Conservation (phyloP, 2,113 vertebrate species). For the Chlamydotis undulata region DNA sequence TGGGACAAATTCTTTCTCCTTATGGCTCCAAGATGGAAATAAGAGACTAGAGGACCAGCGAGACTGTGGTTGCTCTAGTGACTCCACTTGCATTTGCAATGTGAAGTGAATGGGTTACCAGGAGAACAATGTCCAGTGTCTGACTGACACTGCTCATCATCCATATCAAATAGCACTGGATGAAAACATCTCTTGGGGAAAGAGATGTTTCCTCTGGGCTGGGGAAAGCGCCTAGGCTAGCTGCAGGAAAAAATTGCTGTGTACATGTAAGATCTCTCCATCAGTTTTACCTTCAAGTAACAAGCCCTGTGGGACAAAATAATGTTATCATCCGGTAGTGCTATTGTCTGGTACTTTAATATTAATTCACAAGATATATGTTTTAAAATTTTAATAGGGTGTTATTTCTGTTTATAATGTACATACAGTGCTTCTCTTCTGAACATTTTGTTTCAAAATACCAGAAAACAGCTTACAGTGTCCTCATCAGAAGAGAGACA, state of each 20-base stretch:
- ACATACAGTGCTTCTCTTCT: not conserved
- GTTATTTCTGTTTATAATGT: not conserved
- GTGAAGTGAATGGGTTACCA: not conserved
- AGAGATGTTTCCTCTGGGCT: not conserved
- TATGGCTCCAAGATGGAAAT: not conserved
- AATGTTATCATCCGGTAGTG: not conserved
- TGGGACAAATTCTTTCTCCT: not conserved
- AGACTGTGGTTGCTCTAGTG: not conserved
- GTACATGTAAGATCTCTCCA: not conserved
- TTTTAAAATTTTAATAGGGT: not conserved
- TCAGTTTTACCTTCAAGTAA: not conserved
- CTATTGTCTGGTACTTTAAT: not conserved
- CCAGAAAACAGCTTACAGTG: not conserved
- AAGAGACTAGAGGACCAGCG: not conserved
- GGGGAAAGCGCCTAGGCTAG: not conserved
- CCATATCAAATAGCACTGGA: not conserved
- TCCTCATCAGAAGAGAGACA: not conserved
- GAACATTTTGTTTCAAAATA: not conserved
- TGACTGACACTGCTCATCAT: not conserved
- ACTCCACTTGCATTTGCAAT: not conserved
- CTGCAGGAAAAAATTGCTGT: not conserved
- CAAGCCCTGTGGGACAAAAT: not conserved
- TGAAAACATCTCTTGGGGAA: not conserved
- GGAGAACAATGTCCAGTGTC: not conserved
- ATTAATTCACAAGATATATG: not conserved